Conservation (phyloP, 2,113 vertebrate species). For the Spermophilus dauricus region DNA sequence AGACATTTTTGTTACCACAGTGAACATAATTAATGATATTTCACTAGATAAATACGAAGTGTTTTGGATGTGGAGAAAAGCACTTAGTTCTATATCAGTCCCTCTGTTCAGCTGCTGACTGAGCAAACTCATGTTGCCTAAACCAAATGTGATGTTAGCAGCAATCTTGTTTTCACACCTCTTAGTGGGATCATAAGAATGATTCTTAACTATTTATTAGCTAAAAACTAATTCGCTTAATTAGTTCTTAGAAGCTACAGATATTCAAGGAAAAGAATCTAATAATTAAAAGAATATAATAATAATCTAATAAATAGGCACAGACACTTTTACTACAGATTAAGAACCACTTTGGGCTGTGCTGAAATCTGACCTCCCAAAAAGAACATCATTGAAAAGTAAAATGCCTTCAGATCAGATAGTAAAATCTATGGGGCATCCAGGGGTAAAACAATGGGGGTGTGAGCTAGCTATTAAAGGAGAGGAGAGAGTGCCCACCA, state of each 20-base stretch:
- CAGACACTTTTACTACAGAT: background rate
- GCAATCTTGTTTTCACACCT: background rate
- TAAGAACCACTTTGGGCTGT: background rate
- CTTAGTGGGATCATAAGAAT: background rate
- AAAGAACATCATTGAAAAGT: background rate
- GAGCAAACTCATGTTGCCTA: background rate
- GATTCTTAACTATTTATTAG: background rate
- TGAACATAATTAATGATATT: background rate
- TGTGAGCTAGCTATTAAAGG: background rate
- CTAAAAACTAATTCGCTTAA: background rate
- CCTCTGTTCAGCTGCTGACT: background rate
- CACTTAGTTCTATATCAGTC: background rate
- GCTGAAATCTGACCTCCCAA: background rate
- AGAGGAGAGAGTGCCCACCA: too few relatives aligned
- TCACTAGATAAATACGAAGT: background rate
- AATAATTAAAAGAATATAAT: background rate
- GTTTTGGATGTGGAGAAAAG: background rate
- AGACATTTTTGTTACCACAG: background rate
- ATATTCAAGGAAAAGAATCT: background rate
- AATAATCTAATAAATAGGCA: background rate
- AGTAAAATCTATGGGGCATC: background rate
- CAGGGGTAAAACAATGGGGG: background rate
- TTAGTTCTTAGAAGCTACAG: background rate
- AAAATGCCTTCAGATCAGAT: background rate
- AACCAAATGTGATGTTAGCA: background rate